Percentiles rank a stretch among this genome's conserved stretches.
phyloP scores from a whole-genome alignment of 1,140 invertebrate genomes.

The Drosophila simulans region DNA sequence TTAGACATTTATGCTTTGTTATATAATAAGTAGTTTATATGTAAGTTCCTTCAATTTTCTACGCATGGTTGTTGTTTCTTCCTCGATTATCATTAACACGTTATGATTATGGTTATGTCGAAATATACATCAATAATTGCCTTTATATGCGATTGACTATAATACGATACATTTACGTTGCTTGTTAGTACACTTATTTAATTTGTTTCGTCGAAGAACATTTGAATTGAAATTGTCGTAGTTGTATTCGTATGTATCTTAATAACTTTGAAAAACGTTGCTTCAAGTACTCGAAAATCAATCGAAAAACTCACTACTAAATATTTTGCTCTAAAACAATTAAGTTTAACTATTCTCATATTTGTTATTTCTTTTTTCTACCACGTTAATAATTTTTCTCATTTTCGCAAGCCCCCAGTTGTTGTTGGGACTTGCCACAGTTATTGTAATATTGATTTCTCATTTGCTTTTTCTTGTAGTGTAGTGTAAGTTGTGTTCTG shows the following conservation, averaged over 20 bases:
- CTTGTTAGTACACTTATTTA: conserved; percentile 78
- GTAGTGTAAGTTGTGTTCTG: conserved; percentile 41
- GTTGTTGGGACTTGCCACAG: conserved; percentile 72
- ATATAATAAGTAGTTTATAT: conserved; percentile 45
- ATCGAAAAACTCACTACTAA: conserved; percentile 77
- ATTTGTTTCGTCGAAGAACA: conserved; percentile 75
- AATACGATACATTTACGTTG: conserved; percentile 56
- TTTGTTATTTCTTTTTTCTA: conserved; percentile 60
- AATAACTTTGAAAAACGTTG: conserved; percentile 69
- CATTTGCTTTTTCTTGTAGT: conserved; percentile 57
- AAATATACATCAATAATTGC: conserved; percentile 77
- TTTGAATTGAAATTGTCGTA: conserved; percentile 62
- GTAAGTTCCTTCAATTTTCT: conserved; percentile 76
- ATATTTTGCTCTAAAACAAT: conserved; percentile 58
- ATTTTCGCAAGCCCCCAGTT: conserved; percentile 59
- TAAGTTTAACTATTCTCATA: conserved; percentile 44
- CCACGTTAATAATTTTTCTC: conserved; percentile 67
- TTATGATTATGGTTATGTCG: conserved; percentile 52
- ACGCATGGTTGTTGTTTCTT: conserved; percentile 76
- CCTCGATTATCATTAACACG: conserved; percentile 32
- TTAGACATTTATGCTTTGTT: conserved; percentile 49
- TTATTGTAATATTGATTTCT: conserved; percentile 84
- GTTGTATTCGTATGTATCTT: conserved; percentile 46
- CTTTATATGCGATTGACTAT: conserved; percentile 56
- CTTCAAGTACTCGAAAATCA: conserved; percentile 62